A percentile compares a stretch with the other conserved stretches of the same genome.
These are phyloP conservation scores for Scotopteryx bipunctaria DNA, from an alignment of 2,888 invertebrate genomes.

Conservation along the genomic window DNA sequence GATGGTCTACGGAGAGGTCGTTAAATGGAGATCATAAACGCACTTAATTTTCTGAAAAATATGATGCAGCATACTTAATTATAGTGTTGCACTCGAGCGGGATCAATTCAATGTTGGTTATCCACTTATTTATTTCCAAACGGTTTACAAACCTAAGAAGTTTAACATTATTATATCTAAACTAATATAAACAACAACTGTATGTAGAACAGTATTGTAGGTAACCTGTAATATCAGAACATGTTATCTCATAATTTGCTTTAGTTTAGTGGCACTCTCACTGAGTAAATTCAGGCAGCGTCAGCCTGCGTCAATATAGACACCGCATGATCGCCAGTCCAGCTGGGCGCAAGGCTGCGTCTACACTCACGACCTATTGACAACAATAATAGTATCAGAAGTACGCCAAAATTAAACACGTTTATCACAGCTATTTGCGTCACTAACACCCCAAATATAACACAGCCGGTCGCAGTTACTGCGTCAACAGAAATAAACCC, in stretches of 20 bases:
- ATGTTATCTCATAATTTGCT: conserved; percentile 13
- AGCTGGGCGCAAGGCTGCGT: conserved; percentile 35
- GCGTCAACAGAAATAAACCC: conserved; percentile 78
- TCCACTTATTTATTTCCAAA: no score
- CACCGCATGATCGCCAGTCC: conserved; percentile 35
- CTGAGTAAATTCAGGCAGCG: conserved; percentile 2
- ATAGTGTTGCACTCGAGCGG: no score
- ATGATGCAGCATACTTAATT: no score
- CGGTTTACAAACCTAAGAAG: no score
- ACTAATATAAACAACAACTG: neutral
- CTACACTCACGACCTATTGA: conserved; percentile 54
- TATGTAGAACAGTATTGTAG: neutral
- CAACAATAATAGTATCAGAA: conserved; percentile 64
- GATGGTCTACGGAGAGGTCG: no score
- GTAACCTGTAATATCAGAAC: conserved; percentile 4
- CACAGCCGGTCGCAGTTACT: conserved; percentile 61
- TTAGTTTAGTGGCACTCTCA: conserved; percentile 4
- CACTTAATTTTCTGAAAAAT: no score
- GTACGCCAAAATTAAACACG: conserved; percentile 70
- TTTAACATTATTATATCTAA: neutral
- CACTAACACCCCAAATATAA: conserved; percentile 78
- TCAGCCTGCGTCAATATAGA: conserved; percentile 32
- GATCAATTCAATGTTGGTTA: no score
- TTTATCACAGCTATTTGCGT: conserved; percentile 77
- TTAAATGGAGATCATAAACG: no score